Evolutionary conservation across 2,113 vertebrate species (phyloP), one percentile per base, ranked within the genome.

Genomic region (Ciconia maguari): DNA sequence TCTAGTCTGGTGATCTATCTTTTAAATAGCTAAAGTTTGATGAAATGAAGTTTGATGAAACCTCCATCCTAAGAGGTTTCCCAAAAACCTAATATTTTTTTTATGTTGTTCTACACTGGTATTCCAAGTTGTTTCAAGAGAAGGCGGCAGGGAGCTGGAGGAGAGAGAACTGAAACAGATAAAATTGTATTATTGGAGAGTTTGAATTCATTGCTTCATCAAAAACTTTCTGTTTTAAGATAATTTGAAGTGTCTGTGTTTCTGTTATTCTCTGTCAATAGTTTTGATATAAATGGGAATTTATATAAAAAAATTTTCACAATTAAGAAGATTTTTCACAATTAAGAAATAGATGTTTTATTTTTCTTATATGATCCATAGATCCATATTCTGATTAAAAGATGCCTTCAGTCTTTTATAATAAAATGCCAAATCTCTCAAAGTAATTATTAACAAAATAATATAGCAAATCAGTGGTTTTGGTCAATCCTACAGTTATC

Each of bases 31-130:
- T 72, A 3, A 76, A 54, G 3, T 44, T 68, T 87, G 26, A 22
- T 69, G 17, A 85, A 88, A 66, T 61, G 1, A 52, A 78, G 8
- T 30, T 38, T 38, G 38, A 38, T 38, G 38, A 38, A 38, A 38
- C 38, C 38, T 38, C 7, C 25, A 52, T 66, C 12, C 12, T 58
- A 61, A 54, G 32, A 85, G 4, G 8, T 69, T 88, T 85, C 14
- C 7, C 27, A 14, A 42, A 65, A 83, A 20, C 1, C 4, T 32
- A 2, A 1, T 25, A 2, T 1, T 29, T 36, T 65, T 52, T 38
- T 14, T 32, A 38, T 65, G 13, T 61, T 7, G 2, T 65, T 34
- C 9, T 61, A 10, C n/a, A 19, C 6, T 70, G 34, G 7, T 74
- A 26, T 48, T 89, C 27, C 14, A 75, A 70, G 18, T 30, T 65